phyloP scores from a whole-genome alignment of 2,113 vertebrate species.

The Fregata magnificens region DNA sequence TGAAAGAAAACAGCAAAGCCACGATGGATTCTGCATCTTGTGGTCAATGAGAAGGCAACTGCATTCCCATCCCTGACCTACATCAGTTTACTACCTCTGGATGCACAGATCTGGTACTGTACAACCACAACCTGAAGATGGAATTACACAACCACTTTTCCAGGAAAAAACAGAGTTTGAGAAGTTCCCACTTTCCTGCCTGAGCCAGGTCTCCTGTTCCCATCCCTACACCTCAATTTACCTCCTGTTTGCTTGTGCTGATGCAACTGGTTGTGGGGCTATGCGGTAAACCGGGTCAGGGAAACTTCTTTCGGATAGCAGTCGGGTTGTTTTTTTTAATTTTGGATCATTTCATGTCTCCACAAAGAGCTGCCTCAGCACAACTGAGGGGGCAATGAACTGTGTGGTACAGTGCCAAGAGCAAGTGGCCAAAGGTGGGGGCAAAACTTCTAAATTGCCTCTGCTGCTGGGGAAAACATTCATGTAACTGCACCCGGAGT shows the following conservation, averaged over 20 bases:
- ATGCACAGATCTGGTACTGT: neutral
- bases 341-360: constrained; percentile 12
- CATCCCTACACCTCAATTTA: neutral
- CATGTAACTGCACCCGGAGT: neutral
- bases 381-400: constrained; percentile 11
- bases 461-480: constrained; percentile 46
- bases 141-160: neutral
- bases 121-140: neutral
- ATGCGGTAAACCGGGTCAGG: neutral
- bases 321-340: neutral
- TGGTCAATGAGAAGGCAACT: neutral
- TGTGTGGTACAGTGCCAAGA: neutral
- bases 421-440: constrained; percentile 42
- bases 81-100: neutral
- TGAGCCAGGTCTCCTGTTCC: neutral
- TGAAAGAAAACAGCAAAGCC: neutral
- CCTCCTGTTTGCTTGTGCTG: neutral
- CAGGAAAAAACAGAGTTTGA: neutral
- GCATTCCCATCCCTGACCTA: neutral
- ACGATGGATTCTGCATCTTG: neutral
- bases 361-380: constrained; percentile 29
- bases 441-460: constrained; percentile 25
- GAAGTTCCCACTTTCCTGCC: neutral
- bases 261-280: neutral
- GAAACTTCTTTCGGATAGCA: neutral